Percentiles rank a stretch among this genome's conserved stretches.
These are phyloP conservation scores for Lochmaea crataegi DNA, from an alignment of 2,888 invertebrate genomes.

Conservation along the genomic window DNA sequence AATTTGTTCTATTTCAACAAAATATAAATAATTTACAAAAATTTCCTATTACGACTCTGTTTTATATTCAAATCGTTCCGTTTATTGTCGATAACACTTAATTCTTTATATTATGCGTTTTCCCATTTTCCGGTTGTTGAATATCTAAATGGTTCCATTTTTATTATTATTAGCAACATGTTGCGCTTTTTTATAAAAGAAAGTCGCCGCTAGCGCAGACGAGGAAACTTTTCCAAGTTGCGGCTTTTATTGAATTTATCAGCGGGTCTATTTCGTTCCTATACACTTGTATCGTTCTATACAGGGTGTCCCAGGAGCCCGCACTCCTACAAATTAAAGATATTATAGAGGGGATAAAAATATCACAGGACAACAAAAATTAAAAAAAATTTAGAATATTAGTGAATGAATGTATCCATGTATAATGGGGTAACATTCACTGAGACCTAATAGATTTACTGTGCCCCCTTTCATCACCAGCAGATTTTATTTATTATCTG, in stretches of 20 bases:
- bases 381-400: too few relatives aligned
- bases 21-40: background rate
- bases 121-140: conserved; percentile 2
- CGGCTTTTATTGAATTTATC: background rate
- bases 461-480: too few relatives aligned
- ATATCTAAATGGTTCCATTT: conserved; percentile 12
- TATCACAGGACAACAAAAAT: too few relatives aligned
- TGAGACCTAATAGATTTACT: too few relatives aligned
- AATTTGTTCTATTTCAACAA: too few relatives aligned
- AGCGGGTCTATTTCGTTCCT: background rate
- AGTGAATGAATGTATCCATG: too few relatives aligned
- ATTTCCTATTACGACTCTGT: background rate
- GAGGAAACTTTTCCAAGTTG: background rate
- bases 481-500: too few relatives aligned
- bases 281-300: background rate
- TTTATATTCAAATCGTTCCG: background rate
- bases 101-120: background rate
- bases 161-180: conserved; percentile 22
- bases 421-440: too few relatives aligned
- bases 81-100: conserved; percentile 1
- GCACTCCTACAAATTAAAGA: too few relatives aligned
- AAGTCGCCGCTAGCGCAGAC: background rate
- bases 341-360: too few relatives aligned
- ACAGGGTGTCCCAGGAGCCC: background rate
- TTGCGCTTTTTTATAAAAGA: conserved; percentile 16